These are phyloP conservation scores for Pipistrellus pygmaeus DNA, from an alignment of 2,797 vertebrate species.

Conservation along the genomic window DNA sequence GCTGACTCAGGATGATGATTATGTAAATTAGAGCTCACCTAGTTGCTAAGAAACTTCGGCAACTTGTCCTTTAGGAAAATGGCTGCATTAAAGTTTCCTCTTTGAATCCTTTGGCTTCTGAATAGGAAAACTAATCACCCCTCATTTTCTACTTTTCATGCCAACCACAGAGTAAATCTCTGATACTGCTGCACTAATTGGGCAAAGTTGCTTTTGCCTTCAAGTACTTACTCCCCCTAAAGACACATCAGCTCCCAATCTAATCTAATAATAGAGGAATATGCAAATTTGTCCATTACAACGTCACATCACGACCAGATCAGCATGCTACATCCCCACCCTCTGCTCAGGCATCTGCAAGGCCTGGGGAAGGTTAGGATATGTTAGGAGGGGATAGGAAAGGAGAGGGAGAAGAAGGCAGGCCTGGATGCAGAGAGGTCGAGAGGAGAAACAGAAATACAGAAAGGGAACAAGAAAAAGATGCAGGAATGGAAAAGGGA, in stretches of 20 bases:
- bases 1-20: not conserved
- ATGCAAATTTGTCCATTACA: no score
- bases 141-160: slow-evolving; percentile 6
- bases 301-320: no score
- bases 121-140: not conserved
- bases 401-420: no score
- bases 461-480: no score
- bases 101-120: not conserved
- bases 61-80: slow-evolving; percentile 31
- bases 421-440: no score
- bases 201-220: slow-evolving; percentile 34
- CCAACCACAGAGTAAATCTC: not conserved
- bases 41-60: not conserved
- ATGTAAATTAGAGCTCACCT: not conserved
- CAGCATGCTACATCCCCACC: no score
- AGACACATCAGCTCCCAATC: not conserved
- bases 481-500: no score
- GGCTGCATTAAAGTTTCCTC: not conserved
- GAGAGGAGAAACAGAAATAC: no score
- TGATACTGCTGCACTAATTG: not conserved
- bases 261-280: no score
- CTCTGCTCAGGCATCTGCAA: no score
- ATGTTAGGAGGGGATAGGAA: no score
- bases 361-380: no score
- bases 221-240: not conserved